Evolutionary conservation across 2,888 invertebrate genomes (phyloP), one percentile per base, ranked within the genome.

Genomic region (Nasonia oneida): DNA sequence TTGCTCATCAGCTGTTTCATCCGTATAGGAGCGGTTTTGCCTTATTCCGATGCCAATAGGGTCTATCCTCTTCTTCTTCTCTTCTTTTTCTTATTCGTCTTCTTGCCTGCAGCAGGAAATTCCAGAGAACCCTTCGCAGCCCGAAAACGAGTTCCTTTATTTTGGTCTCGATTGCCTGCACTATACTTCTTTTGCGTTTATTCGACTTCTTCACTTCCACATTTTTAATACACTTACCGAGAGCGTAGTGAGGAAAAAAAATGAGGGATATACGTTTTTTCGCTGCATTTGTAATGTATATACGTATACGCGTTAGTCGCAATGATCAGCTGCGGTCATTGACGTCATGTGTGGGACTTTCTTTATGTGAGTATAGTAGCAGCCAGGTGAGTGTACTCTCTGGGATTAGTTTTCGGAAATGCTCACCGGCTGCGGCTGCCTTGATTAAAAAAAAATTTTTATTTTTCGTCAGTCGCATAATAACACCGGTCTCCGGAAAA

Each of bases 251-350:
- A 47, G 47, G 47, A 10, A 47, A 47, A 42, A 42, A 47, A 12
- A 47, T 47, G 47, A 47, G 47, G 47, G 47, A 47, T 47, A 47
- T 47, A 12, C 0, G 12, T 47, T 47, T 42, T 42, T 8, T 2
- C 10, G 10, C 42, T 42, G 42, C 12, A 10, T 47, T 10, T 47
- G 2, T 47, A 47, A 12, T 47, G 15, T 53, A 5, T 61, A 37
- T 37, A 37, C 4, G 37, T 37, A 37, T 37, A 37, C 4, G 37
- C 37, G n/a, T 61, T 61, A 61, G 57, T 61, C 23, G 23, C 23
- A 61, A 61, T 61, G 57, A n/a, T n/a, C 57, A n/a, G n/a, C 18
- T 61, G 57, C n/a, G 57, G 57, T 61, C 57, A n/a, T 61, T 61
- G 57, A 61, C 57, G 57, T 61, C 57, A 23, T 8, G 57, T 57